Evolutionary conservation across 2,888 invertebrate species (phyloP).

Genomic region (Geotrupes spiniger): DNA sequence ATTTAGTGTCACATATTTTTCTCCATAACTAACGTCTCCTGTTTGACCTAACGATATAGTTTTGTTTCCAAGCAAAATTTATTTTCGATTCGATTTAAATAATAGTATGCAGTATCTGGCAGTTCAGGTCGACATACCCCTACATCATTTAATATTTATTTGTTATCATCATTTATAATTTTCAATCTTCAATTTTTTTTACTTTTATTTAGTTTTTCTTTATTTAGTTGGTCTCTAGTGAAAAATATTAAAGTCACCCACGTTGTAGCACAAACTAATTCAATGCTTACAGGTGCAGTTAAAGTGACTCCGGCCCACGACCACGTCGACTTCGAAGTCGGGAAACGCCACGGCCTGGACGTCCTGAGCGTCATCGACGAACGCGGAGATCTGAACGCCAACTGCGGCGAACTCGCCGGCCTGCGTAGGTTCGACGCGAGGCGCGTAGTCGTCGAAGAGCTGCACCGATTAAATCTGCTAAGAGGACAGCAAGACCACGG

Average conservation of each 20-base stretch:
- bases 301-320: conserved; percentile 99
- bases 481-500: conserved; percentile 70
- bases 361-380: conserved; percentile 90
- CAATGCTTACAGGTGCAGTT: conserved; percentile 75
- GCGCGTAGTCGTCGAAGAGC: conserved; percentile 70
- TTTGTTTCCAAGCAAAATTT: no score
- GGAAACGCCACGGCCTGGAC: conserved; percentile 81
- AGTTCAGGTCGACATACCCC: no score
- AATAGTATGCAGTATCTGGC: no score
- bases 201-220: conserved; percentile 1
- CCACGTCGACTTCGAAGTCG: conserved; percentile 94
- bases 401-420: conserved; percentile 74
- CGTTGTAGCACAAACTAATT: no score
- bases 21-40: no score
- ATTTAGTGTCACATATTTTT: no score
- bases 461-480: conserved; percentile 62
- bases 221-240: no score
- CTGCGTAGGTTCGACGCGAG: conserved; percentile 91
- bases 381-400: conserved; percentile 78
- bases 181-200: not conserved
- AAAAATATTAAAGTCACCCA: no score
- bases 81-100: no score
- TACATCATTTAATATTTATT: no score
- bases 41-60: no score
- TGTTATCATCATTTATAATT: not conserved